Evolutionary conservation across 2,113 vertebrate species (phyloP).

Genomic region (Oncorhynchus tshawytscha): DNA sequence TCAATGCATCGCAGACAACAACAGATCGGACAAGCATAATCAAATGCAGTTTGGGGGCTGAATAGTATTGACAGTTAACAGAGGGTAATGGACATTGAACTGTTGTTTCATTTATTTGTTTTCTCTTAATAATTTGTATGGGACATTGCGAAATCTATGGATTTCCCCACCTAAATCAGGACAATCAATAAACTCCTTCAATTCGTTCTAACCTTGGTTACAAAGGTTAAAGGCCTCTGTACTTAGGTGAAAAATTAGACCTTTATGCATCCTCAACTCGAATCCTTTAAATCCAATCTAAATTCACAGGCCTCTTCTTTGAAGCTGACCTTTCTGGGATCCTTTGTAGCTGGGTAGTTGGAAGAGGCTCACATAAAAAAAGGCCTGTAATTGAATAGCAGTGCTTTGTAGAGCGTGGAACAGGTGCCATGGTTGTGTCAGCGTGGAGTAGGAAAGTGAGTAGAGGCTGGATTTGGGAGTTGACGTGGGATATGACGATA

Average conservation of each 20-base stretch:
- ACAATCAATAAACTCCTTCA: not conserved
- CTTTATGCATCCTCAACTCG: not conserved
- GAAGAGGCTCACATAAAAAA: slow-evolving; percentile 11
- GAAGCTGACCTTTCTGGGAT: slow-evolving; percentile 28
- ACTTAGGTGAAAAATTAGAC: not conserved
- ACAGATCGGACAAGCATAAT: not conserved
- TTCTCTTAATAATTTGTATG: not conserved
- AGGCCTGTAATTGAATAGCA: slow-evolving; percentile 36
- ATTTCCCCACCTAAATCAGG: not conserved
- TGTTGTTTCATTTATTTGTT: not conserved
- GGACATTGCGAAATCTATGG: too few species aligned
- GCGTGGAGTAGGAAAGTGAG: slow-evolving; percentile 16
- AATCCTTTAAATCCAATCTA: not conserved
- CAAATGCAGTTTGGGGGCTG: not conserved
- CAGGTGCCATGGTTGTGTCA: slow-evolving; percentile 23
- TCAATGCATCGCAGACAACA: not conserved
- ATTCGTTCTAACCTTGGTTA: not conserved
- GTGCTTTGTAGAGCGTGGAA: slow-evolving; percentile 20
- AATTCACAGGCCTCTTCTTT: slow-evolving; percentile 9
- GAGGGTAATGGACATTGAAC: not conserved
- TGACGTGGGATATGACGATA: slow-evolving; percentile 14
- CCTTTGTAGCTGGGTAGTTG: not conserved
- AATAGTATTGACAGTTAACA: not conserved
- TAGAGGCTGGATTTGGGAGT: slow-evolving; percentile 18
- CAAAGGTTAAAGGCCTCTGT: not conserved